phyloP scores from a whole-genome alignment of 1,140 invertebrate genomes.

The Euura lappo region DNA sequence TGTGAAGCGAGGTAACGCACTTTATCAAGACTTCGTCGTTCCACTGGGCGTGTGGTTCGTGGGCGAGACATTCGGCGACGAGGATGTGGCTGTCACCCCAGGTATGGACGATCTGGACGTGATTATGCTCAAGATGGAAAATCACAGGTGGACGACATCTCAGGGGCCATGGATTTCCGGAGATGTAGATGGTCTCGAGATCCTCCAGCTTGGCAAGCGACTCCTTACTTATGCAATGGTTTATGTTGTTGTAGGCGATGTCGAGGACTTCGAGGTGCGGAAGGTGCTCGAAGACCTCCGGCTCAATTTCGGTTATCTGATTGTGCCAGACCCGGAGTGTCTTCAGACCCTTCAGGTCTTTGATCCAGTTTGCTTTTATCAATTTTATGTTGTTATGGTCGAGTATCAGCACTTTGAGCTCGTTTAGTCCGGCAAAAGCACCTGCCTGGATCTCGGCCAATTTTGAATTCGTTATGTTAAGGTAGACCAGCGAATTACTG shows the following conservation, averaged over 20 bases:
- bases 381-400: neutral
- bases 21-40: neutral
- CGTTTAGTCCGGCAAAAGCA: neutral
- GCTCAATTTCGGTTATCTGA: neutral
- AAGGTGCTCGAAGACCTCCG: neutral
- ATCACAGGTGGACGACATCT: neutral
- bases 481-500: neutral
- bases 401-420: neutral
- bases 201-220: neutral
- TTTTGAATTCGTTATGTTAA: neutral
- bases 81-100: neutral
- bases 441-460: neutral
- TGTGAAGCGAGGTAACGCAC: neutral
- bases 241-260: neutral
- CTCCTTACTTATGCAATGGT: neutral
- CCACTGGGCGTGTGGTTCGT: neutral
- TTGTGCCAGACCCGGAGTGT: neutral
- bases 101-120: neutral
- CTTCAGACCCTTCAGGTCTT: neutral
- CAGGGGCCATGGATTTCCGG: neutral
- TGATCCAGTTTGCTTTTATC: conserved; percentile 4
- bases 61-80: neutral
- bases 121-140: neutral
- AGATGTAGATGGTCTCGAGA: neutral
- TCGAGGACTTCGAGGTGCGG: neutral